Percentiles rank a stretch among this genome's conserved stretches.
These are phyloP conservation scores for Copidosoma floridanum DNA, from an alignment of 1,140 invertebrate species.

Conservation along the genomic window DNA sequence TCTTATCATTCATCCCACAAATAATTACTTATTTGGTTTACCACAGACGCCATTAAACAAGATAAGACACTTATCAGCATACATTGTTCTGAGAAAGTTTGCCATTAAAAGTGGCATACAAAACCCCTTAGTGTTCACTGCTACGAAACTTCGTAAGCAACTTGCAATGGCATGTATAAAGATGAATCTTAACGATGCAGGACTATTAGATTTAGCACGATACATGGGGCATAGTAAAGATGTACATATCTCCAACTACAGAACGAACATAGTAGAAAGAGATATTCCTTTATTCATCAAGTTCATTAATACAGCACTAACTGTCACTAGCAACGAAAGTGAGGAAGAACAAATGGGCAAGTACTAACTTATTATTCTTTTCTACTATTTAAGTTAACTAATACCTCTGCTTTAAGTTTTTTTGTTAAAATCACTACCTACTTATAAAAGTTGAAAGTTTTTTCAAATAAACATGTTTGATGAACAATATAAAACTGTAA, in stretches of 20 bases:
- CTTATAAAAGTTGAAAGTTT: too few species aligned
- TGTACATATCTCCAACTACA: constrained; percentile 14
- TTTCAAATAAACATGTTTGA: too few species aligned
- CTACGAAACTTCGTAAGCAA: constrained; percentile 16
- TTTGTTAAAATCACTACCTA: too few species aligned
- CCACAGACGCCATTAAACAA: not conserved
- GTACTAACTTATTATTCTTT: too few species aligned
- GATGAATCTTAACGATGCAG: constrained; percentile 4
- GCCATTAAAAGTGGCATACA: constrained; percentile 8
- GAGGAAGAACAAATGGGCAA: too few species aligned
- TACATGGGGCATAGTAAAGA: constrained; percentile 20
- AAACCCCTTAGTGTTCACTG: constrained; percentile 1
- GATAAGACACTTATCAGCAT: not conserved
- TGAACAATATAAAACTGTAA: too few species aligned
- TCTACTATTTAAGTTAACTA: too few species aligned
- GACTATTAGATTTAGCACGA: not conserved
- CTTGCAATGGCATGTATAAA: constrained; percentile 8
- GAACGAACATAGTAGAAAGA: constrained; percentile 2
- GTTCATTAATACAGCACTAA: not conserved
- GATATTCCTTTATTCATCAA: constrained; percentile 2
- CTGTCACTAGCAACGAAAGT: too few species aligned
- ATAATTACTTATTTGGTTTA: constrained; percentile 14
- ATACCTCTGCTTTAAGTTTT: too few species aligned
- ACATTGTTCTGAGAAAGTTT: constrained; percentile 7
- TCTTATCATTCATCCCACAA: not conserved